phyloP scores from a whole-genome alignment of 2,888 invertebrate genomes.

The Pegoplata infirma region DNA sequence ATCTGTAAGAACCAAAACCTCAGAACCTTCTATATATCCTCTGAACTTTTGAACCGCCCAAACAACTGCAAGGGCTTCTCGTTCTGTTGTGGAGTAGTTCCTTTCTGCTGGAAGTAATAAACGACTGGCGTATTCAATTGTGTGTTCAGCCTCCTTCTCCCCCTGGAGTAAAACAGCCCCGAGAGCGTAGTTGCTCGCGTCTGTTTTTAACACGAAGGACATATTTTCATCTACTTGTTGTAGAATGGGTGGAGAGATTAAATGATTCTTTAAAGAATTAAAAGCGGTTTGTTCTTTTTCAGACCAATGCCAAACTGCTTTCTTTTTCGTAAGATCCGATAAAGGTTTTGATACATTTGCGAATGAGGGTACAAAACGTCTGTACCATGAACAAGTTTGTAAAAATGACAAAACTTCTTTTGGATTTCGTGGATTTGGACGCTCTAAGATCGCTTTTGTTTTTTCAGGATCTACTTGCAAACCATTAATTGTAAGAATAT shows the following conservation, averaged over 20 bases:
- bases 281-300: slow-evolving; percentile 20
- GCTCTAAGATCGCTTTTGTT: background rate
- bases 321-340: too few species aligned
- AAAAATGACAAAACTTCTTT: slow-evolving; percentile 42
- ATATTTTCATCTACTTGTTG: slow-evolving; percentile 26
- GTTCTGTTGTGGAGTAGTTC: slow-evolving; percentile 76
- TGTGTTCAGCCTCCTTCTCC: slow-evolving; percentile 62
- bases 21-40: slow-evolving; percentile 74
- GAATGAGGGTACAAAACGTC: slow-evolving; percentile 31
- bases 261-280: slow-evolving; percentile 3
- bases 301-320: slow-evolving; percentile 23
- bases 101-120: slow-evolving; percentile 68
- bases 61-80: slow-evolving; percentile 69
- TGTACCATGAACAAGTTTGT: slow-evolving; percentile 52
- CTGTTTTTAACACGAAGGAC: slow-evolving; percentile 18
- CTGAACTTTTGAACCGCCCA: slow-evolving; percentile 71
- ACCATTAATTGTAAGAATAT: slow-evolving; percentile 67
- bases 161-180: slow-evolving; percentile 55
- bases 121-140: slow-evolving; percentile 65
- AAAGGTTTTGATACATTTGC: slow-evolving; percentile 39
- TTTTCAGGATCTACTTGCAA: slow-evolving; percentile 67
- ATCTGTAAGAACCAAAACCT: slow-evolving; percentile 72
- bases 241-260: slow-evolving; percentile 25
- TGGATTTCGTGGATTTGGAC: slow-evolving; percentile 25
- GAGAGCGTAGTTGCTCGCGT: slow-evolving; percentile 21